These are phyloP conservation scores for Callimorpha dominula DNA, from an alignment of 2,888 invertebrate species.

Conservation along the genomic window DNA sequence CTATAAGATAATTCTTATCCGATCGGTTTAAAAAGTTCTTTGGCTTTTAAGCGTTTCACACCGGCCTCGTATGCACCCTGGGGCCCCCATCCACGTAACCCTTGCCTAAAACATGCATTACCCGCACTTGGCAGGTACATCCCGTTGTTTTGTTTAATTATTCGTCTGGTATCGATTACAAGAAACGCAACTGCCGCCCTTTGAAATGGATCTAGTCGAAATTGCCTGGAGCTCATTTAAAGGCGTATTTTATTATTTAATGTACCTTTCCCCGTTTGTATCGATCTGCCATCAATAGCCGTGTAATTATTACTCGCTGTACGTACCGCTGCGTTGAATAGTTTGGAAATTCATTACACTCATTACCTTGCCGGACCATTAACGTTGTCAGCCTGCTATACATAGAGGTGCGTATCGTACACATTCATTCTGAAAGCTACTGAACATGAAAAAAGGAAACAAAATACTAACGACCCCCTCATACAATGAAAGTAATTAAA, in stretches of 20 bases:
- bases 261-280: conserved; percentile 54
- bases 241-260: conserved; percentile 62
- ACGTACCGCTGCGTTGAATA: conserved; percentile 53
- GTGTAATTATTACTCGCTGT: conserved; percentile 67
- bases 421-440: conserved; percentile 66
- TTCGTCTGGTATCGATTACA: conserved; percentile 66
- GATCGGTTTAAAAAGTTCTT: conserved; percentile 23
- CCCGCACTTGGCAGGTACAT: conserved; percentile 39
- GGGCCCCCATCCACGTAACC: conserved; percentile 38
- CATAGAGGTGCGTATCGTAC: conserved; percentile 52
- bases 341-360: conserved; percentile 74
- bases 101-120: conserved; percentile 47
- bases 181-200: conserved; percentile 47
- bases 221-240: conserved; percentile 63
- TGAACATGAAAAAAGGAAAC: conserved; percentile 65
- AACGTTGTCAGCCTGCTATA: conserved; percentile 52
- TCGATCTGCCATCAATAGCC: conserved; percentile 64
- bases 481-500: conserved; percentile 83
- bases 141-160: conserved; percentile 56
- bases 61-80: conserved; percentile 22
- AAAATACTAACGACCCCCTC: conserved; percentile 71
- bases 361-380: conserved; percentile 64
- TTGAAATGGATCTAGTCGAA: conserved; percentile 58
- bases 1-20: conserved; percentile 21
- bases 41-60: conserved; percentile 25